These are phyloP conservation scores for Serrognathus titanus DNA, from an alignment of 2,888 invertebrate species.

Conservation along the genomic window DNA sequence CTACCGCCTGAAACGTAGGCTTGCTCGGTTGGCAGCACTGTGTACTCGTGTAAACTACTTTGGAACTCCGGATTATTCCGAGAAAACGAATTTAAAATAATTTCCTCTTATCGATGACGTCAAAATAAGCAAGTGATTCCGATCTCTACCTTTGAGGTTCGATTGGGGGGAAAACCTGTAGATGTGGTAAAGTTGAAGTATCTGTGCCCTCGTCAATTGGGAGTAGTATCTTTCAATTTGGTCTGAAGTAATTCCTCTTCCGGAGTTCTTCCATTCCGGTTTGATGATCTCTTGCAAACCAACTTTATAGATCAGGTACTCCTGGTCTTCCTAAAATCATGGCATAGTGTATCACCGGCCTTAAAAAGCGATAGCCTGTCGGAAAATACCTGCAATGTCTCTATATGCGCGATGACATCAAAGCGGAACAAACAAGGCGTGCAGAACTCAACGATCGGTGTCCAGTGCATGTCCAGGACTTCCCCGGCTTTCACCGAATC, in stretches of 20 bases:
- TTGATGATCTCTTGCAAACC: slow-evolving; percentile 71
- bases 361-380: not conserved
- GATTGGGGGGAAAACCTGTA: slow-evolving; percentile 60
- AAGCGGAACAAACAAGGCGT: slow-evolving; percentile 83
- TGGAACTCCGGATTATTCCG: too few species aligned
- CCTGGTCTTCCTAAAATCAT: slow-evolving; percentile 68
- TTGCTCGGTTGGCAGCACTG: too few species aligned
- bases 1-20: too few species aligned
- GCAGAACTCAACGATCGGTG: slow-evolving; percentile 79
- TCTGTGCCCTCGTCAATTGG: slow-evolving; percentile 69
- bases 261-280: slow-evolving; percentile 81
- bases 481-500: slow-evolving; percentile 64
- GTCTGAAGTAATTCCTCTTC: slow-evolving; percentile 69
- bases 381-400: slow-evolving; percentile 66
- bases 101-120: too few species aligned
- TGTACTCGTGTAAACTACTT: too few species aligned
- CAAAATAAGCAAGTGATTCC: too few species aligned
- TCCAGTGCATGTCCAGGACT: slow-evolving; percentile 82
- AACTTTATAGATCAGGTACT: slow-evolving; percentile 74
- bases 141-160: too few species aligned
- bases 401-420: slow-evolving; percentile 77
- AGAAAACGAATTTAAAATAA: too few species aligned
- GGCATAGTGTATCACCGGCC: not conserved
- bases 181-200: slow-evolving; percentile 73
- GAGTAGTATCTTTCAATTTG: slow-evolving; percentile 73